Base-by-base conservation (phyloP, 2,888 invertebrate genomes). In the Ernsta delagoae region DNA sequence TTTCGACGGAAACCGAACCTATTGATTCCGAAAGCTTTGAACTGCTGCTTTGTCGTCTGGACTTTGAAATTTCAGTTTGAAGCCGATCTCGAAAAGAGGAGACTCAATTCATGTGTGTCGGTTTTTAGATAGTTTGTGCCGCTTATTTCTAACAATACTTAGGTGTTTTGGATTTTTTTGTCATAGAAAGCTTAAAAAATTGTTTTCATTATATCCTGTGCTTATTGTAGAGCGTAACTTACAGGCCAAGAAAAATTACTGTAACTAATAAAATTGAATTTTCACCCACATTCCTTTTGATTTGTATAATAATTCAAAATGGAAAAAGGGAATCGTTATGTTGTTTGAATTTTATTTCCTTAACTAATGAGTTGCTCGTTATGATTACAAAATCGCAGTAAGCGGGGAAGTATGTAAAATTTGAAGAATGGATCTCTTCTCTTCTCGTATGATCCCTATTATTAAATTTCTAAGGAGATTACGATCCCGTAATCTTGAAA, bases 381-480 rank as follows among this genome's bases (percentile, higher is more conserved):
- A 7, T 16, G 6, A 16, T 50, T 16, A 16, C 16, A 16, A 50
- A 11, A 16, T 48, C 48, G 63, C 74, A 74, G 76, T 79, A 3
- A 24, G 24, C 24, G 3, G 3, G 24, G 3, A 24, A 24, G 24
- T 1, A 80, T 77, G 63, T 71, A 70, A 70, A 48, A 71, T 56
- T 59, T 67, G 65, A 77, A 75, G 77, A 80, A 81, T 82, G 80
- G 81, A 81, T 78, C 41, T 41, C 41, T 41, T 41, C 8, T 82
- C 75, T 75, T 82, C 77, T 77, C 80, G 78, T 84, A 83, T 82
- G 81, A 81, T 81, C 78, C 78, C 82, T 79, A 85, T 86, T 87
- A 88, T 87, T 85, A 87, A 87, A 89, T 86, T 87, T 89, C 82
- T 80, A 80, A 85, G 77, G 81, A 83, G 83, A 87, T 89, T 88